phyloP scores from a whole-genome alignment of 2,888 invertebrate species.

The Philereme vetulata region DNA sequence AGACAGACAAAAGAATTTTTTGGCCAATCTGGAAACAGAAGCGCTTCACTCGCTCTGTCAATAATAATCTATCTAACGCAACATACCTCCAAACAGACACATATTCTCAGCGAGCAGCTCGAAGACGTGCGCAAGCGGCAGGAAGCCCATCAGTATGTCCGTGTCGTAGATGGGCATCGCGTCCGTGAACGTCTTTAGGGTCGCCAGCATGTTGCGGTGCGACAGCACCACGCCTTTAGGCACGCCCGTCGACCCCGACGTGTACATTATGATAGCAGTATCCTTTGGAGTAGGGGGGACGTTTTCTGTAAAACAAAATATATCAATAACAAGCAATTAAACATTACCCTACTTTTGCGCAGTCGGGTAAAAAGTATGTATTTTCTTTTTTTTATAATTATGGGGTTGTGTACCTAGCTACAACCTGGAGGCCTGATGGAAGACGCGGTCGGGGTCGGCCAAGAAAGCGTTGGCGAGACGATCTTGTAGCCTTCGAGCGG shows the following conservation, averaged over 20 bases:
- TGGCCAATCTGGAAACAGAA: too few species aligned
- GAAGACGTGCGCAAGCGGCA: constrained; percentile 98
- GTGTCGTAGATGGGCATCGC: constrained; percentile 87
- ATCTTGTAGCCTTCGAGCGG: too few species aligned
- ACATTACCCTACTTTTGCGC: neutral
- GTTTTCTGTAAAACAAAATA: constrained; percentile 69
- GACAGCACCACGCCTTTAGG: constrained; percentile 95
- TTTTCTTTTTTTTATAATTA: too few species aligned
- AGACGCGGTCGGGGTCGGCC: too few species aligned
- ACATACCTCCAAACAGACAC: constrained; percentile 91
- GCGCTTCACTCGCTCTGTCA: too few species aligned
- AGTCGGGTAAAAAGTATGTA: too few species aligned
- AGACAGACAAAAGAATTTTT: too few species aligned
- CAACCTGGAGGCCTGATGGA: too few species aligned
- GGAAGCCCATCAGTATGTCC: constrained; percentile 96
- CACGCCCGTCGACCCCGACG: constrained; percentile 97
- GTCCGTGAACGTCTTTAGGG: constrained; percentile 92
- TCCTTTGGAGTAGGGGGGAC: constrained; percentile 88
- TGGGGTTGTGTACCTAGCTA: too few species aligned
- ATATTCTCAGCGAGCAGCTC: constrained; percentile 96
- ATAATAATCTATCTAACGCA: constrained; percentile 42
- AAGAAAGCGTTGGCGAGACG: too few species aligned
- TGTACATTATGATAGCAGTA: constrained; percentile 99
- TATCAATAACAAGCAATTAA: neutral
- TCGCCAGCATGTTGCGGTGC: constrained; percentile 91